Conservation (phyloP, 1,140 invertebrate species). For the Drosophila ogumai region DNA sequence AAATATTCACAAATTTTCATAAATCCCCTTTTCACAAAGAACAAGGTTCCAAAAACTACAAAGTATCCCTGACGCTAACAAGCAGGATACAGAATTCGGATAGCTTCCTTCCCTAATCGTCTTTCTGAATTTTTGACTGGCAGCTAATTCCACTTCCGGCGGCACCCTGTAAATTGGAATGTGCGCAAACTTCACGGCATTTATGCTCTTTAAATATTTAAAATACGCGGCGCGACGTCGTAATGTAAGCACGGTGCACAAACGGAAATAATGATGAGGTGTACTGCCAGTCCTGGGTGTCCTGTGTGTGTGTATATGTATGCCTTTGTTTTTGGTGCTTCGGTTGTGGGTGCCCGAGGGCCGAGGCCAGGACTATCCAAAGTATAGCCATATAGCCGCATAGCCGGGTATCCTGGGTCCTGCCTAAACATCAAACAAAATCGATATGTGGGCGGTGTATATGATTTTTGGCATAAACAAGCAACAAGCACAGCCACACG, state of each 20-base stretch:
- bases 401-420: conserved; percentile 29
- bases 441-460: conserved; percentile 74
- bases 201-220: conserved; percentile 79
- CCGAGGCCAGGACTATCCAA: conserved; percentile 44
- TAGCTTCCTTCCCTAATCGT: background rate
- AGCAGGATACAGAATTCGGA: background rate
- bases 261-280: conserved; percentile 66
- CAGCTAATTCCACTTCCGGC: conserved; percentile 15
- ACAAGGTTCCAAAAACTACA: background rate
- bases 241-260: conserved; percentile 47
- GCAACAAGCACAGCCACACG: conserved; percentile 35
- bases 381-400: conserved; percentile 25
- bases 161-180: conserved; percentile 44
- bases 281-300: conserved; percentile 1
- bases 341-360: conserved; percentile 32
- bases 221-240: conserved; percentile 60
- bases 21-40: background rate
- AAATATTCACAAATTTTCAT: no score
- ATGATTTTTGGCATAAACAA: conserved; percentile 80
- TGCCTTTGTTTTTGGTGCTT: conserved; percentile 44
- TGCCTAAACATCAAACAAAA: conserved; percentile 79
- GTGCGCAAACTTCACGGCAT: conserved; percentile 50
- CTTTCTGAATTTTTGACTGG: background rate
- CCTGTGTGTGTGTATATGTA: conserved; percentile 22
- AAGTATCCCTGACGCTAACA: background rate